A percentile compares a stretch with the other conserved stretches of the same genome.
Evolutionary conservation across 1,140 invertebrate genomes (phyloP).

Genomic region (Drosophila melanogaster): Release_6_plus_ISO1_MT NT_037436.4:2291501-2292000

Average conservation of each 20-base stretch:
- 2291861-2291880: slow-evolving; percentile 15
- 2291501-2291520: no score
- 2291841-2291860: not conserved
- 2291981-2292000: not conserved
- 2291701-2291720: slow-evolving; percentile 36
- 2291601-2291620: not conserved
- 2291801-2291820: slow-evolving; percentile 14
- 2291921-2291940: slow-evolving; percentile 15
- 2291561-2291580: no score
- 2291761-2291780: slow-evolving; percentile 33
- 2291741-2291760: slow-evolving; percentile 58
- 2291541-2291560: no score
- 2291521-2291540: no score
- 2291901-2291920: slow-evolving; percentile 12
- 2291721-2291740: slow-evolving; percentile 32
- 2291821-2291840: slow-evolving; percentile 25
- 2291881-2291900: slow-evolving; percentile 20
- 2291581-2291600: not conserved
- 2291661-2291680: slow-evolving; percentile 30
- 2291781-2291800: slow-evolving; percentile 10
- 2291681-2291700: slow-evolving; percentile 9
- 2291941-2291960: slow-evolving; percentile 28
- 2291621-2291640: slow-evolving; percentile 29
- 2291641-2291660: slow-evolving; percentile 2
- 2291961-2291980: slow-evolving; percentile 35